Evolutionary conservation across 2,888 invertebrate species (phyloP).

Genomic region (Stenchaetothrips biformis): DNA sequence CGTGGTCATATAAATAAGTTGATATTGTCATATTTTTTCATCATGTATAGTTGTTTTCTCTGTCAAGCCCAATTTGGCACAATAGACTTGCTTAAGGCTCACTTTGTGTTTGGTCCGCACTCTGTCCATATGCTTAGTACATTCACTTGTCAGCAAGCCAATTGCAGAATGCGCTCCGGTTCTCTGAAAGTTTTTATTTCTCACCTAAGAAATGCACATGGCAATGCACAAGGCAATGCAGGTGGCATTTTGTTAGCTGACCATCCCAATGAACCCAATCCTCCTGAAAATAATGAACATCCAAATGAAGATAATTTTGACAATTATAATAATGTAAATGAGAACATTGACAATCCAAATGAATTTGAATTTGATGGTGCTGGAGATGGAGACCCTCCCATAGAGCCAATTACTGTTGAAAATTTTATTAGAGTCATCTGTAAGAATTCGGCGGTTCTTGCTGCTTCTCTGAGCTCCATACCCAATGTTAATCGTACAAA

Average conservation of each 20-base stretch:
- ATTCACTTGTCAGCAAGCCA: background rate
- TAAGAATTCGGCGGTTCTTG: too few relatives aligned
- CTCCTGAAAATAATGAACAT: too few relatives aligned
- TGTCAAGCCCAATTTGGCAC: background rate
- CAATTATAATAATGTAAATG: background rate
- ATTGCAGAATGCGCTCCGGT: background rate
- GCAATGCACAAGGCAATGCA: background rate
- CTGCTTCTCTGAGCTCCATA: background rate
- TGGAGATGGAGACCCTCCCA: background rate
- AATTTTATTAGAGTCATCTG: background rate
- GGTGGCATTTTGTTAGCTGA: background rate
- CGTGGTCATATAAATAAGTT: too few relatives aligned
- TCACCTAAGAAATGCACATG: too few relatives aligned
- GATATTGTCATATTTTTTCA: background rate
- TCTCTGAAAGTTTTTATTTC: background rate
- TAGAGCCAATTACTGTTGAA: background rate
- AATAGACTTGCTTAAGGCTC: background rate
- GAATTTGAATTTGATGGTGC: too few relatives aligned
- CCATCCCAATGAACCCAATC: background rate
- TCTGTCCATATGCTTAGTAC: too few relatives aligned
- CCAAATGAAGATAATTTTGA: background rate
- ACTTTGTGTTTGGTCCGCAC: background rate
- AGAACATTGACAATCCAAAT: too few relatives aligned
- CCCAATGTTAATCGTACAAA: background rate
- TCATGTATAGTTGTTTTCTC: background rate